Conservation (phyloP, 2,113 vertebrate genomes). For the Chloroceryle aenea region DNA sequence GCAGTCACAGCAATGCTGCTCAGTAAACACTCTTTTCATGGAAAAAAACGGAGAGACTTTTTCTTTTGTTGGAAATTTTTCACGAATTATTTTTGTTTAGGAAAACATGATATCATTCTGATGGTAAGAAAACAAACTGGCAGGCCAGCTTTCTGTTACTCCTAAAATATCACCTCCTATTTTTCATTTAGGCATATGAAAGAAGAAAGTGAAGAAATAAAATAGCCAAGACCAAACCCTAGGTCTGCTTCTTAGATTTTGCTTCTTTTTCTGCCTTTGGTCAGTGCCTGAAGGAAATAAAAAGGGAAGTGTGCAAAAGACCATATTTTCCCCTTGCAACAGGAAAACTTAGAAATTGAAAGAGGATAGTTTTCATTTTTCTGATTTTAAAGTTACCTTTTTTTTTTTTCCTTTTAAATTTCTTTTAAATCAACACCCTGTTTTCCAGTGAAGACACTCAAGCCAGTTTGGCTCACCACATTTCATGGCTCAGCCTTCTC, state of each 20-base stretch:
- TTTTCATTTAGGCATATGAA: conserved; percentile 45
- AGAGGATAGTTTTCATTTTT: neutral
- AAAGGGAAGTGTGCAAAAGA: neutral
- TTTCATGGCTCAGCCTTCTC: conserved; percentile 32
- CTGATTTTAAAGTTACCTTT: neutral
- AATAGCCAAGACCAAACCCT: neutral
- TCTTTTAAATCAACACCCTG: neutral
- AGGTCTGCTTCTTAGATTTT: neutral
- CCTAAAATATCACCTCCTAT: conserved; percentile 50
- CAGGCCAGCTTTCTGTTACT: conserved; percentile 44
- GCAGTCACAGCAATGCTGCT: neutral
- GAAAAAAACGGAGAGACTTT: conserved; percentile 33
- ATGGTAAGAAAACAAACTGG: conserved; percentile 56
- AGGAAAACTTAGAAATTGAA: neutral
- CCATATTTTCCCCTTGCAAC: neutral
- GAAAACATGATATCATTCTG: conserved; percentile 68
- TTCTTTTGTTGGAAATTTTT: conserved; percentile 52
- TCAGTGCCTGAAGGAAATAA: neutral
- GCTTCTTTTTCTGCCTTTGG: neutral
- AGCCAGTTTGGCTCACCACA: conserved; percentile 11
- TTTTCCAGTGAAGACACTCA: conserved; percentile 23
- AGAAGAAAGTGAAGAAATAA: conserved; percentile 33
- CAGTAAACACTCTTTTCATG: conserved; percentile 34
- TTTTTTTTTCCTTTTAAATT: neutral
- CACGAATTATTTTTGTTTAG: conserved; percentile 67